Conservation (phyloP, 2,888 invertebrate genomes). For the Encarsia formosa region DNA sequence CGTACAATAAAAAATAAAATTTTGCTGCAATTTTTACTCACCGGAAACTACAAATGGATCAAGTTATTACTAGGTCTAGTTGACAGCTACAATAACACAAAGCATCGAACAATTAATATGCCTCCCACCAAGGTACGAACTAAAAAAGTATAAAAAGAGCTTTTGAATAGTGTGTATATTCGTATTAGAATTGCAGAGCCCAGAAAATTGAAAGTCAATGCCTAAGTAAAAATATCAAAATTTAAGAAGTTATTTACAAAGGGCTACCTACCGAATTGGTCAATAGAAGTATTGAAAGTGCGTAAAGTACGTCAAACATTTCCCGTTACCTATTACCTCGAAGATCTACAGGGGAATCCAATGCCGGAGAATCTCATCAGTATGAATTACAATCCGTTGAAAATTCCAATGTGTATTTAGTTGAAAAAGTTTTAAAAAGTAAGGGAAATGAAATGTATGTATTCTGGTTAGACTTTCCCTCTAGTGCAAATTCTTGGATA, state of each 20-base stretch:
- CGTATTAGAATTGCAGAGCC: no score
- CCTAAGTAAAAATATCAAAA: no score
- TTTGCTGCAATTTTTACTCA: neutral
- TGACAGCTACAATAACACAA: neutral
- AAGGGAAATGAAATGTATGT: neutral
- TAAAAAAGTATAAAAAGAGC: no score
- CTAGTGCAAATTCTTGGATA: neutral
- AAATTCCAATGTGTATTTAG: neutral
- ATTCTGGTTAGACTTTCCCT: neutral
- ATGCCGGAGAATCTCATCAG: neutral
- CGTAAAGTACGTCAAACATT: no score
- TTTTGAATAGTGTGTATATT: no score
- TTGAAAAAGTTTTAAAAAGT: neutral
- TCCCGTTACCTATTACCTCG: neutral
- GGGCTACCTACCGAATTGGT: neutral
- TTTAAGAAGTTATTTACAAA: neutral
- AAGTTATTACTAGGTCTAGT: neutral
- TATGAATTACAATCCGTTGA: neutral
- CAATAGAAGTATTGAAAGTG: neutral
- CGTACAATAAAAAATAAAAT: neutral
- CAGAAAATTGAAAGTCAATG: no score
- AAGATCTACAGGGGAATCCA: neutral
- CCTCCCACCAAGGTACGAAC: no score
- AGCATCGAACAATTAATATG: neutral
- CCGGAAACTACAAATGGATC: neutral